A percentile compares a stretch with the other conserved stretches of the same genome.
Evolutionary conservation across 1,140 invertebrate species (phyloP).

Genomic region (Sinella curviseta): DNA sequence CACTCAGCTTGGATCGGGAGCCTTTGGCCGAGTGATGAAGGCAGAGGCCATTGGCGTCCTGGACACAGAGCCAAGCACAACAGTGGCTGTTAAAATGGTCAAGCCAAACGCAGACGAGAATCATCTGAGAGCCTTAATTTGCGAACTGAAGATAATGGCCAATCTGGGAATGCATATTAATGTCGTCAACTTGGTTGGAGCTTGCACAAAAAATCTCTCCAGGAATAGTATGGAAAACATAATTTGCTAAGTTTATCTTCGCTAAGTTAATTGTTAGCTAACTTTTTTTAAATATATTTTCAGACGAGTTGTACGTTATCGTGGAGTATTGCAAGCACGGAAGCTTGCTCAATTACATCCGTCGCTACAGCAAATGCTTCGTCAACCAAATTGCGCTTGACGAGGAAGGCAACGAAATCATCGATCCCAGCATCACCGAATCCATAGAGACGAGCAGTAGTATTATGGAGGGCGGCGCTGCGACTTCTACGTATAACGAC

Average conservation of each 20-base stretch:
- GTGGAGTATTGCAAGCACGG: conserved; percentile 92
- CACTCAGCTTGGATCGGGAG: conserved; percentile 58
- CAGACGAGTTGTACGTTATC: conserved; percentile 83
- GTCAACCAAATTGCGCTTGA: conserved; percentile 72
- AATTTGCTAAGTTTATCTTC: neutral
- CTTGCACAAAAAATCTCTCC: conserved; percentile 81
- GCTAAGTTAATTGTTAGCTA: neutral
- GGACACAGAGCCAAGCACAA: conserved; percentile 50
- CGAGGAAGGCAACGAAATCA: neutral
- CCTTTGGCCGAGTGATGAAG: conserved; percentile 62
- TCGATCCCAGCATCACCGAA: neutral
- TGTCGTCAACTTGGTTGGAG: conserved; percentile 90
- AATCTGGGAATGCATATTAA: conserved; percentile 91
- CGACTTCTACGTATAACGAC: neutral
- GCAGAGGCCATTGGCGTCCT: conserved; percentile 53
- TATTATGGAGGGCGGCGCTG: neutral
- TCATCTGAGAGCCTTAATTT: conserved; percentile 67
- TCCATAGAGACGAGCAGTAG: neutral
- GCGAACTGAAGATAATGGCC: conserved; percentile 92
- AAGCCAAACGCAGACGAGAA: conserved; percentile 51
- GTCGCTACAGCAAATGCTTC: conserved; percentile 72
- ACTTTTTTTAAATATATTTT: conserved; percentile 51
- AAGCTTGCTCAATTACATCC: conserved; percentile 83
- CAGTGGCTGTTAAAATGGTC: conserved; percentile 54
- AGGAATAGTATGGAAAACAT: conserved; percentile 68